These are phyloP conservation scores for Zaprionus capensis DNA, from an alignment of 1,140 invertebrate species.

Conservation along the genomic window DNA sequence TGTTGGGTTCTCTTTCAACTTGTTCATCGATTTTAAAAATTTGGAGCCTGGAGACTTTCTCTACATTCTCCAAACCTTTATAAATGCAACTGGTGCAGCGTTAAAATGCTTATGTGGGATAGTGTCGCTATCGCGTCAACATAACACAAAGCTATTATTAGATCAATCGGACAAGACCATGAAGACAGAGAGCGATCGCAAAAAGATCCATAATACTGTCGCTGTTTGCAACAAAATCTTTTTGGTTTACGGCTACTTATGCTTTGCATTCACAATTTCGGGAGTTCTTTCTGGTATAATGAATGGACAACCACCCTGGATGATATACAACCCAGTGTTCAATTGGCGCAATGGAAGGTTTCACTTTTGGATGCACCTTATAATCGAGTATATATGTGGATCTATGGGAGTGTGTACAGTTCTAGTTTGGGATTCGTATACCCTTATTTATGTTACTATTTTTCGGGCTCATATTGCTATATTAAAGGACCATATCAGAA, in stretches of 20 bases:
- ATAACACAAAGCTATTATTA: not conserved
- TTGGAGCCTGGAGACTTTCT: conserved; percentile 1
- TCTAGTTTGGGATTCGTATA: conserved; percentile 40
- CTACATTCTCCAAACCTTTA: not conserved
- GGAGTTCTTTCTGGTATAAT: not conserved
- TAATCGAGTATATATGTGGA: not conserved
- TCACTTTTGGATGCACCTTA: conserved; percentile 47
- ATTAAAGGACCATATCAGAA: conserved; percentile 44
- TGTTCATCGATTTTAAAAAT: not conserved
- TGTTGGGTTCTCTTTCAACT: conserved; percentile 1
- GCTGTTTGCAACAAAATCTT: conserved; percentile 9
- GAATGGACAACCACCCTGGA: not conserved
- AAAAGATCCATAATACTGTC: conserved; percentile 5
- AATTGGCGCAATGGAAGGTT: conserved; percentile 34
- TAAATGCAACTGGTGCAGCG: not conserved
- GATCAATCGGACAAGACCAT: conserved; percentile 2
- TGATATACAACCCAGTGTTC: conserved; percentile 24
- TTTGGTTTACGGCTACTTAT: not conserved
- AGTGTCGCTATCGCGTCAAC: not conserved
- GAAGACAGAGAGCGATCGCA: not conserved
- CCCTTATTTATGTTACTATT: conserved; percentile 33
- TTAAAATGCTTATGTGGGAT: not conserved
- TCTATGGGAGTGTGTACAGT: not conserved
- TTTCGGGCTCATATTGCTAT: conserved; percentile 51
- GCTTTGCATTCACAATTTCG: not conserved